A percentile compares a stretch with the other conserved stretches of the same genome.
phyloP scores from a whole-genome alignment of 64 coral and sea anemone species.

The Dendrophyllia cribrosa region DNA sequence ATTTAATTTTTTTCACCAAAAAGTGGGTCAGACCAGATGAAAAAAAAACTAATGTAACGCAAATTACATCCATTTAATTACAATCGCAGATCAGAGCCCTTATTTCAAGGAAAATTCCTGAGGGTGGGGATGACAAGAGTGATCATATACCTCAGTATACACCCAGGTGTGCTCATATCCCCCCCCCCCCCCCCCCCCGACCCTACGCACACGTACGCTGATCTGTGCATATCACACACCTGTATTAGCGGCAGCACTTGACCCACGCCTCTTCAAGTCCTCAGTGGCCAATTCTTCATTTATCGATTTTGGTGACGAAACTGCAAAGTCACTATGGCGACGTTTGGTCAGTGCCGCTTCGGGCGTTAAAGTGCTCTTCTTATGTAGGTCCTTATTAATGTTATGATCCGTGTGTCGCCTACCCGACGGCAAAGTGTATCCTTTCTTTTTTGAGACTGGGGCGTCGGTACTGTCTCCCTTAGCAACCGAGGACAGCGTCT shows the following conservation, averaged over 20 bases:
- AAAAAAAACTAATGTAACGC: too few species aligned
- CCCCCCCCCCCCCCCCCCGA: background rate
- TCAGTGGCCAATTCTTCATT: conserved; percentile 53
- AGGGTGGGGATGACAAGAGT: too few species aligned
- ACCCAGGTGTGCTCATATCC: too few species aligned
- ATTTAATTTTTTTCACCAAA: too few species aligned
- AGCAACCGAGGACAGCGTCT: conserved; percentile 15
- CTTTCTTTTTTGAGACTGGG: background rate
- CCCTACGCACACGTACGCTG: background rate
- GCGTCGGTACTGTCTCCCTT: background rate
- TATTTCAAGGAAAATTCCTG: too few species aligned
- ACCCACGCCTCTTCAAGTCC: conserved; percentile 37
- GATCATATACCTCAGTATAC: too few species aligned
- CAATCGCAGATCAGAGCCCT: too few species aligned
- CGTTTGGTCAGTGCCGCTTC: background rate
- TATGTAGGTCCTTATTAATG: background rate
- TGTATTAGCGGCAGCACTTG: background rate
- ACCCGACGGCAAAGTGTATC: too few species aligned
- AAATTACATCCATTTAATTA: too few species aligned
- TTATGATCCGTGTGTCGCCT: conserved; percentile 13
- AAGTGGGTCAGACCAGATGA: too few species aligned
- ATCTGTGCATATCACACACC: background rate
- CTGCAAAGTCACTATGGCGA: conserved; percentile 58
- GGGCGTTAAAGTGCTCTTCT: background rate
- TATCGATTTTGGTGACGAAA: conserved; percentile 34